Base-by-base conservation (phyloP, 2,797 vertebrate genomes). In the Netta rufina region DNA sequence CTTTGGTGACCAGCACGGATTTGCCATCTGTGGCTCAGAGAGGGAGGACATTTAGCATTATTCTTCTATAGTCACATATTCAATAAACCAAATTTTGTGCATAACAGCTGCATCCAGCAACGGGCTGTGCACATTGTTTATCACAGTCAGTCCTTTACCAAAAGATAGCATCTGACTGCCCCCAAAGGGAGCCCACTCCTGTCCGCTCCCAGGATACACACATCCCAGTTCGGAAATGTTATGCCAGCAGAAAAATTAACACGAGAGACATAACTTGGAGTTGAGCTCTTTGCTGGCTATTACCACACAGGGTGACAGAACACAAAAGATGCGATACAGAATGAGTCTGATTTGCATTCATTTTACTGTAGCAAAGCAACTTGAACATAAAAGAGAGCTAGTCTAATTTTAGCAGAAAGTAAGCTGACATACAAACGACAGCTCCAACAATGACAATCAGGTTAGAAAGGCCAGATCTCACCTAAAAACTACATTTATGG, bases 331-430 rank as follows among this genome's bases (percentile, higher is more conserved):
- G 61, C 0, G 0, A 72, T 14, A 78, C 32, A 60, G 66, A 79
- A 69, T 45, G 0, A 71, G 32, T 80, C 18, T 70, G 72, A 73
- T 87, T 75, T 66, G 71, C 61, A 57, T 91, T 87, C 53, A 41
- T 58, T 83, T 73, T 57, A 66, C 70, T 61, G 56, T 71, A 65
- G 57, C 17, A 94, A 81, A 91, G 74, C 49, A 83, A 82, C 49
- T 80, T 38, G 39, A 1, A 4, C 28, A 61, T 45, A 41, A 73
- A 86, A 87, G 47, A 90, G 3, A 61, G 21, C 4, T 61, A 25
- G 17, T 58, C 54, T 86, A 56, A 89, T 93, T 93, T 94, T 90
- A 87, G 74, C 45, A 85, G 45, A 89, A 87, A 88, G 91, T 43
- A 87, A 39, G 12, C 18, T 66, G 43, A 78, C 45, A 24, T 39